Percentiles rank a stretch among this genome's conserved stretches.
phyloP scores from a whole-genome alignment of 2,113 vertebrate genomes.

The Pteruthius melanotis region DNA sequence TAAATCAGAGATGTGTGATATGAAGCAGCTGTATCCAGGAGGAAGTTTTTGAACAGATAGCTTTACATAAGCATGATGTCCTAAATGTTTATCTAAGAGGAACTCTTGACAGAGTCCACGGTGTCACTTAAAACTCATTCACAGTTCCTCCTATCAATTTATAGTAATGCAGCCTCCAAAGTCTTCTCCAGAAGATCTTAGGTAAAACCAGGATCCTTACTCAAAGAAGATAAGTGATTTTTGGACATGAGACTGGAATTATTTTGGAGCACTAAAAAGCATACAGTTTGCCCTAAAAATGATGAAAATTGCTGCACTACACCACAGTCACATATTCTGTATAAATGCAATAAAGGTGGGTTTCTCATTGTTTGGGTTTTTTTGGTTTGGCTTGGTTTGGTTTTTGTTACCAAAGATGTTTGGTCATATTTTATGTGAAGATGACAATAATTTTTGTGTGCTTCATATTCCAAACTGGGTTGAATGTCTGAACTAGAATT shows the following conservation, averaged over 20 bases:
- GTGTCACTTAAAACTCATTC: background rate
- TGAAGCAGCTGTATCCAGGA: background rate
- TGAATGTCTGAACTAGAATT: background rate
- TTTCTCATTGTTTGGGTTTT: background rate
- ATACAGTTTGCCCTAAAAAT: background rate
- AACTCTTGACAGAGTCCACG: background rate
- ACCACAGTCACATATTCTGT: background rate
- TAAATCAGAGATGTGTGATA: background rate
- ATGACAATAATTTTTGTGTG: background rate
- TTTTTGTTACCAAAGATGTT: background rate
- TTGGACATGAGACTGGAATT: background rate
- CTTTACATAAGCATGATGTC: background rate
- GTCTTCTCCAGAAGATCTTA: background rate
- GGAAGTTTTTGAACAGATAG: background rate
- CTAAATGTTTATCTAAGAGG: background rate
- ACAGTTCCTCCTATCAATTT: background rate
- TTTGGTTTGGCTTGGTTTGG: background rate
- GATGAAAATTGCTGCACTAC: background rate
- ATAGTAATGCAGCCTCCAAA: background rate
- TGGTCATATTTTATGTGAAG: background rate
- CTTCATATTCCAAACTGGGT: background rate
- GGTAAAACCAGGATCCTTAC: background rate
- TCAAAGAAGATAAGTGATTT: background rate
- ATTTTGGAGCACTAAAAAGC: background rate
- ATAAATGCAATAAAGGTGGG: background rate